Evolutionary conservation across 2,888 invertebrate genomes (phyloP), one percentile per base, ranked within the genome.

Genomic region (Drosophila multiciliata): DNA sequence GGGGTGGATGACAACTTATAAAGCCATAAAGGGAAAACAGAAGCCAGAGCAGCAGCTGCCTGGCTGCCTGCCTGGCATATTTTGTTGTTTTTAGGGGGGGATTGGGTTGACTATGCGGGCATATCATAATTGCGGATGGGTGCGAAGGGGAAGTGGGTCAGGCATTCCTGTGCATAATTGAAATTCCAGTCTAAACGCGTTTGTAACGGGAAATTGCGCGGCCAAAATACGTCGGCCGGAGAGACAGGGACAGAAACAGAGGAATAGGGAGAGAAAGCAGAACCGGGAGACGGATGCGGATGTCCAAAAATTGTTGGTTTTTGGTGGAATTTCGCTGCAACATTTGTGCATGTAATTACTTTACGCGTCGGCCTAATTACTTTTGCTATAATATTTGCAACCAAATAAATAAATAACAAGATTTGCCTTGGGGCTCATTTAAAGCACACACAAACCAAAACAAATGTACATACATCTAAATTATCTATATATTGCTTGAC

Each of bases 131-230:
- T 89, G 89, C 62, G 75, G 65, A 32, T 32, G 29, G 29, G 60
- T 9, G 32, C 20, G 38, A 8, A 9, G 67, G n/a, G 20, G 55
- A 23, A 54, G 32, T 35, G 59, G 55, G 76, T 55, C 66, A 32
- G 83, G 73, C 77, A 80, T 84, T 85, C 89, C 85, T 89, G 89
- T 82, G 85, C 85, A 85, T 85, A 85, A 85, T 85, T 85, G 88
- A 85, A 85, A 85, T 85, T 84, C 90, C 88, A 85, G 88, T 82
- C 85, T 87, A 85, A 85, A 74, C 85, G 85, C 85, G 85, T 89
- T 85, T 89, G 85, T 77, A 73, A 87, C 89, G 86, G 85, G 85
- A 85, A 85, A 85, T 85, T 85, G 86, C 87, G 89, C 76, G 80
- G 52, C 84, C 87, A 73, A 87, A 87, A 73, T 75, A 68, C 48